Percentiles rank a stretch among this genome's conserved stretches.
Conservation (phyloP, 2,113 vertebrate species). For the Gulo gulo region DNA sequence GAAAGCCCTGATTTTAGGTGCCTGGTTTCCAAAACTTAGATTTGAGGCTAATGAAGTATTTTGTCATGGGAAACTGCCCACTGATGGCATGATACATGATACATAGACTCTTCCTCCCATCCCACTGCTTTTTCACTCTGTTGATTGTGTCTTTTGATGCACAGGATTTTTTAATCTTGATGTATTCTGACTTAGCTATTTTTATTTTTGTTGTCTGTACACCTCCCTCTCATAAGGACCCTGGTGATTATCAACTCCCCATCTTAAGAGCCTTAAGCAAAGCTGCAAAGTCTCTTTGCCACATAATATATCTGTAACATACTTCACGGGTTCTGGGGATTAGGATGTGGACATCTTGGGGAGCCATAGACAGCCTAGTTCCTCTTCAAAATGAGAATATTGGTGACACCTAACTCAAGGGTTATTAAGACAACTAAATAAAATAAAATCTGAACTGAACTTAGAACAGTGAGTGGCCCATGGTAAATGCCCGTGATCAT, state of each 20-base stretch:
- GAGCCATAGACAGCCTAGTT: not conserved
- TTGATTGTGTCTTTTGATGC: not conserved
- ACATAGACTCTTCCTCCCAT: not conserved
- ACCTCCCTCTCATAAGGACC: not conserved
- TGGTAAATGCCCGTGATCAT: not conserved
- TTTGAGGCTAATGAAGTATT: not conserved
- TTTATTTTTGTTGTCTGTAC: conserved; percentile 2
- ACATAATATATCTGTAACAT: not conserved
- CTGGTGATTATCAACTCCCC: not conserved
- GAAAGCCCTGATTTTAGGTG: not conserved
- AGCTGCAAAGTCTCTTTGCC: not conserved
- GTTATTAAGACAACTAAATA: conserved; percentile 1
- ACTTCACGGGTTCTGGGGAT: not conserved
- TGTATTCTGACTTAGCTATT: not conserved
- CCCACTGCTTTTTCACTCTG: not conserved
- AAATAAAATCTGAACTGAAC: conserved; percentile 10
- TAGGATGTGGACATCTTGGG: not conserved
- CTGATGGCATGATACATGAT: not conserved
- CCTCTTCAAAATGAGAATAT: conserved; percentile 45
- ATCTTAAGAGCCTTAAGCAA: not conserved
- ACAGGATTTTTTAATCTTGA: not conserved
- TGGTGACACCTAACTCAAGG: not conserved
- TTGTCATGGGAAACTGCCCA: not conserved
- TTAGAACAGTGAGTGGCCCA: conserved; percentile 18
- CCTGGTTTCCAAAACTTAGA: not conserved